A percentile compares a stretch with the other conserved stretches of the same genome.
phyloP scores from a whole-genome alignment of 2,113 vertebrate species.

The Pungitius pungitius region DNA sequence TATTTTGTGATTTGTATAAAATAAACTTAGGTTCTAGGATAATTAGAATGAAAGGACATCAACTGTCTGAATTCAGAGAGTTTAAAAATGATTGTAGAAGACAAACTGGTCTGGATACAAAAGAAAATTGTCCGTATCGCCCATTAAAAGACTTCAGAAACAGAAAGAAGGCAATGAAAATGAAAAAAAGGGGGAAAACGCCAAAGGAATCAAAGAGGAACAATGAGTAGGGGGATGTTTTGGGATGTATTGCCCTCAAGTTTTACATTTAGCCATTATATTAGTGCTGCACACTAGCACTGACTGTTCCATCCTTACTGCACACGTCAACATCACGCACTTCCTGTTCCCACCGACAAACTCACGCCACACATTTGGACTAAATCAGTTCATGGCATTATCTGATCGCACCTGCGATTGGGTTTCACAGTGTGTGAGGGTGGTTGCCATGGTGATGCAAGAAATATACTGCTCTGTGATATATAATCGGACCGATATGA shows the following conservation, averaged over 20 bases:
- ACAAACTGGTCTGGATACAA: background rate
- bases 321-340: background rate
- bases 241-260: conserved; percentile 23
- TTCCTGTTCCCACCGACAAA: conserved; percentile 5
- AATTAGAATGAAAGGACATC: background rate
- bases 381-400: background rate
- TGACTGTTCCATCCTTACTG: background rate
- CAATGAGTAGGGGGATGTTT: background rate
- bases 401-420: conserved; percentile 29
- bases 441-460: conserved; percentile 39
- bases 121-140: background rate
- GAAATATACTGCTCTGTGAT: conserved; percentile 23
- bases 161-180: background rate
- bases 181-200: background rate
- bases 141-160: background rate
- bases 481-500: conserved; percentile 19
- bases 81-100: background rate
- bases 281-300: background rate
- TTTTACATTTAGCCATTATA: background rate
- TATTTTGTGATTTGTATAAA: background rate
- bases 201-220: background rate
- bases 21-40: background rate
- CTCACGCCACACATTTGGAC: conserved; percentile 1
- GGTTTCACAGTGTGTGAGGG: conserved; percentile 44
- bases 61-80: background rate